Evolutionary conservation across 2,888 invertebrate genomes (phyloP), one percentile per base, ranked within the genome.

Genomic region (Archaeoteleia sp.): DNA sequence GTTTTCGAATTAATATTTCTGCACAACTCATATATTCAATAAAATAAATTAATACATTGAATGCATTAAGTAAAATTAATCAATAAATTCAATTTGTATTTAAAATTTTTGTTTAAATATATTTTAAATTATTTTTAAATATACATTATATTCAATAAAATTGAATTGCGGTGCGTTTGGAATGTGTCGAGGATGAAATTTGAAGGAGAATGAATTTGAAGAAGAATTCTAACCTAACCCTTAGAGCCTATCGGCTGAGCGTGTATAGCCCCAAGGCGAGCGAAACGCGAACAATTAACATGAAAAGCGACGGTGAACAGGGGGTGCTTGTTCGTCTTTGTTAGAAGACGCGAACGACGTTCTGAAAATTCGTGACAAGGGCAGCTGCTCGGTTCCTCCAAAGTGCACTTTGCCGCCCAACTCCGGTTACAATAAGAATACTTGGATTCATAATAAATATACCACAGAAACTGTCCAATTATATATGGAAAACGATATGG

Each of bases 331-430:
- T 67, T 67, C 49, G 70, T 71, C 72, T 75, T 77, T 77, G 75
- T 74, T 67, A 40, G 63, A 66, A 74, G 73, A 69, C 66, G 58
- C 67, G 55, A 67, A 67, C 72, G 72, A 69, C 66, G 60, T 70
- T 35, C 55, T 61, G 58, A 66, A 71, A 70, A 71, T 67, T 70
- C 67, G 69, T 69, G 76, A 75, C 75, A 71, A 67, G 57, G 68
- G 74, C 78, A 78, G 78, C 76, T 78, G 78, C 73, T 72, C 70
- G 66, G 68, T 71, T 72, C 68, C 70, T 65, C 13, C 62, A 17
- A 53, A 61, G 67, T 57, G 69, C 43, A 62, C 20, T 58, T 69
- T 49, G 46, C 69, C 65, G 71, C 69, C 69, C 71, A 68, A 71
- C 61, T 72, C 67, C 51, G 67, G 70, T 75, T 76, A 74, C 65